phyloP scores from a whole-genome alignment of 2,113 vertebrate genomes.

The Xyliphius kryptos region DNA sequence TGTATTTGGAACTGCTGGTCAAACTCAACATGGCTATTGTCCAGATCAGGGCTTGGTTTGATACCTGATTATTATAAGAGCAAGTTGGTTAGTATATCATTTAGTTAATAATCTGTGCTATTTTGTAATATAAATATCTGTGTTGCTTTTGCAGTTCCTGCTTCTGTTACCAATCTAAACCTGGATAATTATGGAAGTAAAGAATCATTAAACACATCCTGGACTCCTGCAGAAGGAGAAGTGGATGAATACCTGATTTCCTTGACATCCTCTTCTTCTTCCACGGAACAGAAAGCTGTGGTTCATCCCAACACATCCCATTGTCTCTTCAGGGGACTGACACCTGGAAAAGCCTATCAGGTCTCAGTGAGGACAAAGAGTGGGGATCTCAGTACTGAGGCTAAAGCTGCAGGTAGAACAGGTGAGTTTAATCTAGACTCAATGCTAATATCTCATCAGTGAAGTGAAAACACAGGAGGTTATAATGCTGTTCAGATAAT shows the following conservation, averaged over 20 bases:
- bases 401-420: conserved; percentile 64
- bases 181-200: conserved; percentile 66
- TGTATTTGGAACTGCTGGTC: too few relatives aligned
- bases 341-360: conserved; percentile 75
- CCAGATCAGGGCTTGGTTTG: too few relatives aligned
- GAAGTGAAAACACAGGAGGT: too few relatives aligned
- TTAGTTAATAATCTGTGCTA: too few relatives aligned
- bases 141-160: conserved; percentile 62
- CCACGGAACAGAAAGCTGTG: conserved; percentile 54
- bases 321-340: conserved; percentile 67
- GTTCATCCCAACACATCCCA: conserved; percentile 58
- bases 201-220: conserved; percentile 68
- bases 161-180: conserved; percentile 66
- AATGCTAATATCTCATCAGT: too few relatives aligned
- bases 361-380: too few relatives aligned
- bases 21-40: too few relatives aligned
- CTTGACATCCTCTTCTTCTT: conserved; percentile 61
- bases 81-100: too few relatives aligned
- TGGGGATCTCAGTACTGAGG: conserved; percentile 63
- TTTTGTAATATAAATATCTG: too few relatives aligned
- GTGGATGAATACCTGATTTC: conserved; percentile 70
- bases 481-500: too few relatives aligned
- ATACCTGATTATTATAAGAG: too few relatives aligned
- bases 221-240: conserved; percentile 69
- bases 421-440: too few relatives aligned